Conservation (phyloP, 2,888 invertebrate species). For the Oxyscelio sp. region DNA sequence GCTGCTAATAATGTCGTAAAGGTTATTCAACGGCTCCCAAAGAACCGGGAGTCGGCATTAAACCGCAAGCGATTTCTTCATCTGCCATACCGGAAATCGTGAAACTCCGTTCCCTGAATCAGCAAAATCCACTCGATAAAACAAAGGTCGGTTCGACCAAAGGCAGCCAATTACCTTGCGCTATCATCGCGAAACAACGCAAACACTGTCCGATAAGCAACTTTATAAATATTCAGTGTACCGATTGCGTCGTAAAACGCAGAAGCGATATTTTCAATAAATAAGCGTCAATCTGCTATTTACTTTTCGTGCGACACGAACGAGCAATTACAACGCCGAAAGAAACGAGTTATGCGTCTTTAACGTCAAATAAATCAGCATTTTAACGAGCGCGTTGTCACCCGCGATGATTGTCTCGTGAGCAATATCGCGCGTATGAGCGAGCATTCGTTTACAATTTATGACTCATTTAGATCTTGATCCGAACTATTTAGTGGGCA, state of each 20-base stretch:
- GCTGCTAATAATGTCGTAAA: slow-evolving; percentile 69
- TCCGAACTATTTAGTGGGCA: no score
- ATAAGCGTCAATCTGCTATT: slow-evolving; percentile 5
- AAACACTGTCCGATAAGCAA: slow-evolving; percentile 30
- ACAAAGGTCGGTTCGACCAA: no score
- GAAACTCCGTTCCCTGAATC: slow-evolving; percentile 63
- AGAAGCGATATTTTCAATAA: slow-evolving; percentile 42
- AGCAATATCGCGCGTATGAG: background rate
- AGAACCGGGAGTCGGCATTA: slow-evolving; percentile 67
- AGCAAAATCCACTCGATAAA: no score
- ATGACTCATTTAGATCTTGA: background rate
- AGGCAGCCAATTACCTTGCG: slow-evolving; percentile 18
- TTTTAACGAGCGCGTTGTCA: slow-evolving; percentile 11
- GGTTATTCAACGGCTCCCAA: slow-evolving; percentile 68
- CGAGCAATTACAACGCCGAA: slow-evolving; percentile 23
- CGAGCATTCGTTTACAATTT: background rate
- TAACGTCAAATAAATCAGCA: slow-evolving; percentile 27
- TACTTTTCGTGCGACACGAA: slow-evolving; percentile 45
- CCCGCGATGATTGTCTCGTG: background rate
- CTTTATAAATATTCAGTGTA: slow-evolving; percentile 32
- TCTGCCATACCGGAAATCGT: slow-evolving; percentile 64
- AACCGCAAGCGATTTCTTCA: slow-evolving; percentile 61
- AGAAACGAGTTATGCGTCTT: slow-evolving; percentile 19
- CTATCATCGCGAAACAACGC: slow-evolving; percentile 25
- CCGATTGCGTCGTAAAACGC: slow-evolving; percentile 36